These are phyloP conservation scores for Thaumatotibia leucotreta DNA, from an alignment of 1,140 invertebrate genomes.

Conservation along the genomic window DNA sequence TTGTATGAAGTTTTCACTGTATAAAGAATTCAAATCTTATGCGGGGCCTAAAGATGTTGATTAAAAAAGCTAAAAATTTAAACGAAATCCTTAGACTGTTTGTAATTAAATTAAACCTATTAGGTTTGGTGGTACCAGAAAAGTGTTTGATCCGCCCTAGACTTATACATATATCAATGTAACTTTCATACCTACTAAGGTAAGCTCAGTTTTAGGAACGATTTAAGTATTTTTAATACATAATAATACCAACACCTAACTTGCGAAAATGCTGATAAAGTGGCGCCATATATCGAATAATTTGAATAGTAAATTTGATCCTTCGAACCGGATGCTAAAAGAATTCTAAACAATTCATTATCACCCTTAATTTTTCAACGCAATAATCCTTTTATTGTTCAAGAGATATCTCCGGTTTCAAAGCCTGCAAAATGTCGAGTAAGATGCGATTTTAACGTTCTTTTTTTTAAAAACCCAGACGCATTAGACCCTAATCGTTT, in stretches of 20 bases:
- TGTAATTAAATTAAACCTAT: too few species aligned
- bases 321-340: too few species aligned
- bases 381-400: neutral
- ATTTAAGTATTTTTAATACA: neutral
- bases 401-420: slow-evolving; percentile 2
- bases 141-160: too few species aligned
- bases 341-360: neutral
- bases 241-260: neutral
- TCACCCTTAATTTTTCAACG: neutral
- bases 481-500: slow-evolving; percentile 17
- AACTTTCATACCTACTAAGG: too few species aligned
- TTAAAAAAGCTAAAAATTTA: too few species aligned
- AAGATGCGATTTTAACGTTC: neutral
- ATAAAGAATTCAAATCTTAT: too few species aligned
- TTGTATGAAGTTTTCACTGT: too few species aligned
- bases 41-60: too few species aligned
- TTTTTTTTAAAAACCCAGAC: slow-evolving; percentile 7
- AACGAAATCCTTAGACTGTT: too few species aligned
- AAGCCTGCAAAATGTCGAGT: neutral
- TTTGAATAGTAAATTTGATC: neutral
- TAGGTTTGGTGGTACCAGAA: too few species aligned
- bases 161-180: too few species aligned
- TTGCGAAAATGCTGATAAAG: neutral
- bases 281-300: neutral
- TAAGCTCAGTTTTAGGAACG: too few species aligned